Evolutionary conservation across 2,113 vertebrate species (phyloP).

Genomic region (Tautogolabrus adspersus): DNA sequence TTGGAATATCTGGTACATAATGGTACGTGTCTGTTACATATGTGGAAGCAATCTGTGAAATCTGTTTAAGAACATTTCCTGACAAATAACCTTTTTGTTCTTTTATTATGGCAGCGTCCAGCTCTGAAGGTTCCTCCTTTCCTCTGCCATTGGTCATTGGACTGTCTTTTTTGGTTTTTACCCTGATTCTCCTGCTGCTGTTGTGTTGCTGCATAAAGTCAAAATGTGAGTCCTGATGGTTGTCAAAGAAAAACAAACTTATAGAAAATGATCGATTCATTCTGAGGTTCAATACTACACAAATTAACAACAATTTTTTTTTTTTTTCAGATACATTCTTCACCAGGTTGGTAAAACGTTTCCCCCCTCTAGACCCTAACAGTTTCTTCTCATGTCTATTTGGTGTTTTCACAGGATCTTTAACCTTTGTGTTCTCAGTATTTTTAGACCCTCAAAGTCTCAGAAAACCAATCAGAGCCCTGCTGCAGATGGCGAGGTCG

Average conservation of each 20-base stretch:
- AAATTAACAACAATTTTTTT: background rate
- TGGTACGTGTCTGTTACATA: too few relatives aligned
- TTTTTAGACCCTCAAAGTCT: background rate
- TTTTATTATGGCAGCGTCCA: background rate
- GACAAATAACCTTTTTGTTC: background rate
- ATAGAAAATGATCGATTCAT: background rate
- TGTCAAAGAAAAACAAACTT: background rate
- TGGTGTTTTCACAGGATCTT: too few relatives aligned
- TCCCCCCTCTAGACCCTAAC: background rate
- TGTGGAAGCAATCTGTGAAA: too few relatives aligned
- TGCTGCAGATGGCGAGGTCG: background rate
- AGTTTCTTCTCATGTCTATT: background rate
- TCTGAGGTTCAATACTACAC: background rate
- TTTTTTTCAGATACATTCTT: slow-evolving; percentile 11
- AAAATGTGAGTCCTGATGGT: slow-evolving; percentile 30
- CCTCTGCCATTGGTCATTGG: background rate
- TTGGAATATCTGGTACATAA: too few relatives aligned
- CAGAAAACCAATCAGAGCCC: slow-evolving; percentile 4
- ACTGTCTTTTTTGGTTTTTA: background rate
- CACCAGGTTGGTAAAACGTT: background rate
- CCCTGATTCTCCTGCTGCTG: slow-evolving; percentile 13
- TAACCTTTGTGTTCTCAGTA: background rate
- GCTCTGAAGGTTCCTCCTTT: background rate
- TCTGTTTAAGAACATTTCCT: too few relatives aligned
- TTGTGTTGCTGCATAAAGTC: slow-evolving; percentile 5